Conservation (phyloP, 2,113 vertebrate genomes). For the Nipponia nippon region DNA sequence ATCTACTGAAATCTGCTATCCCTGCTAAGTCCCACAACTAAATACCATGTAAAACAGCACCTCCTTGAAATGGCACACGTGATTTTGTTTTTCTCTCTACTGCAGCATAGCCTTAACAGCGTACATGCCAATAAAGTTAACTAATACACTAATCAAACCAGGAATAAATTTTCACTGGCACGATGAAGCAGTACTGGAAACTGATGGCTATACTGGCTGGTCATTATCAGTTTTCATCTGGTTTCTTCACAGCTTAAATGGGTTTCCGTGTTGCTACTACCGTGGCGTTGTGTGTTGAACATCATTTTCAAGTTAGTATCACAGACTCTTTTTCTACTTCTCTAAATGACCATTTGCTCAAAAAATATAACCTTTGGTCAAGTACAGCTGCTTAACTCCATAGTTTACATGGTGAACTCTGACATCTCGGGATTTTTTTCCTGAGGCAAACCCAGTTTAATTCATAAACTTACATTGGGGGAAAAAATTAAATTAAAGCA, state of each 20-base stretch:
- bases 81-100: not conserved
- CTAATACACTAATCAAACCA: too few relatives aligned
- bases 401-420: not conserved
- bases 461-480: slow-evolving; percentile 21
- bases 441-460: slow-evolving; percentile 7
- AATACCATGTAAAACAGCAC: not conserved
- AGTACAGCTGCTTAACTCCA: not conserved
- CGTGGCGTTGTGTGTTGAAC: not conserved
- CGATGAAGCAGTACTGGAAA: not conserved
- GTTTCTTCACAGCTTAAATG: not conserved
- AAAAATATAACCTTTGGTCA: not conserved
- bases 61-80: not conserved
- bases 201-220: not conserved
- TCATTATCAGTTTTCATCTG: not conserved
- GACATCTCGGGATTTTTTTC: not conserved
- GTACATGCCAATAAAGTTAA: not conserved
- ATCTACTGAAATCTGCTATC: not conserved
- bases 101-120: not conserved
- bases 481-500: not conserved
- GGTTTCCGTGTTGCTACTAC: not conserved
- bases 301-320: not conserved
- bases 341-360: not conserved
- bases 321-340: not conserved
- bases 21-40: not conserved
- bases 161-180: not conserved